Percentiles rank a stretch among this genome's conserved stretches.
These are phyloP conservation scores for Exephanes ischioxanthus DNA, from an alignment of 2,888 invertebrate genomes.

Conservation along the genomic window DNA sequence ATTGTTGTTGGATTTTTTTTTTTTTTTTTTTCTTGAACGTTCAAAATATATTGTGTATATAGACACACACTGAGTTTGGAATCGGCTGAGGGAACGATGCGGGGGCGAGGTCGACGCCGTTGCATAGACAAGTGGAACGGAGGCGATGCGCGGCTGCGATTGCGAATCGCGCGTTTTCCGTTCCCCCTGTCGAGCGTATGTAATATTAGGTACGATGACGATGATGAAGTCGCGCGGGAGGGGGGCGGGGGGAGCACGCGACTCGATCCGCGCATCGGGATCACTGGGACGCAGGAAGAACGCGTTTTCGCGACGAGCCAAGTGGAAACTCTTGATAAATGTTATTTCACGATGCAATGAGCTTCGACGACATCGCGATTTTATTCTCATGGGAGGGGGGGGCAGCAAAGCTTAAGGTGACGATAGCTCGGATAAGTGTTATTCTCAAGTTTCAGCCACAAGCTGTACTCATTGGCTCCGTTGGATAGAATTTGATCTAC, in stretches of 20 bases:
- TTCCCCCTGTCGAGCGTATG: constrained; percentile 21
- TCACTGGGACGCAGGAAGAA: constrained; percentile 80
- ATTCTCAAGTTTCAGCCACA: no score
- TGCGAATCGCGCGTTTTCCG: constrained; percentile 55
- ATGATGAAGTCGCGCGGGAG: not conserved
- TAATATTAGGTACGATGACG: constrained; percentile 13
- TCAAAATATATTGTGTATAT: not conserved
- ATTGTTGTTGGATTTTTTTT: not conserved
- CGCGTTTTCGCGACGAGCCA: constrained; percentile 80
- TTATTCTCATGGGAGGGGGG: no score
- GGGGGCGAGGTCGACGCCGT: constrained; percentile 52
- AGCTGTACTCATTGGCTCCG: not conserved
- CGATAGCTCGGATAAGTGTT: no score
- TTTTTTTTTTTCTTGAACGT: not conserved
- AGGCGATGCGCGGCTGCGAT: constrained; percentile 59
- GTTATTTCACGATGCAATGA: not conserved
- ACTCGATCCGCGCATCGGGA: constrained; percentile 76
- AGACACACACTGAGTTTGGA: not conserved
- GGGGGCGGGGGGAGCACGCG: constrained; percentile 19
- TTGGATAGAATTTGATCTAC: not conserved
- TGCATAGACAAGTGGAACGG: constrained; percentile 63
- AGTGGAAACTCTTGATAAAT: constrained; percentile 82
- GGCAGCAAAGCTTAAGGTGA: no score
- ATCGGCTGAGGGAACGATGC: not conserved
- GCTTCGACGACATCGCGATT: not conserved